Base-by-base conservation (phyloP, 2,113 vertebrate species). In the Hassar affinis region DNA sequence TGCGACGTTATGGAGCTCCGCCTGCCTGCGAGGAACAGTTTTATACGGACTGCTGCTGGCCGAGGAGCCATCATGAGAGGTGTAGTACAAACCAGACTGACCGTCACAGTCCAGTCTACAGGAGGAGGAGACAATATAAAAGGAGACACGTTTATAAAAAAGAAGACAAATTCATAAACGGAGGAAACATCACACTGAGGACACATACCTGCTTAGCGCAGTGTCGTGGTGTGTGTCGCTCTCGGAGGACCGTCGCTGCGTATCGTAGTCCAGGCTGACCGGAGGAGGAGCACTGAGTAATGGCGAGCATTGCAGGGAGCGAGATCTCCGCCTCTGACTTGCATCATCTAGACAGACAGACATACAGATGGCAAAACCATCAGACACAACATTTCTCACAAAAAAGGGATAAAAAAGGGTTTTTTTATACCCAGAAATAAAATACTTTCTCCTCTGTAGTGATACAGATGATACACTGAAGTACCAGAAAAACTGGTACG, bases 11-110 rank as follows among this genome's bases (percentile, higher is more conserved):
- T 94, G 94, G 0, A 95, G 95, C 0, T 96, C 96, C 1, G 87
- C 94, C 1, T 93, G 92, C 69, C 95, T 94, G 85, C 96, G 93
- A 72, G 97, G 95, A 85, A 94, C 91, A 0, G 94, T 95, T 90
- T 95, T 96, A 91, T 96, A 97, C 0, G 97, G 97, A 87, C 97
- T 99, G 93, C 95, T 96, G 89, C 97, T 94, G 20, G 95, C 92
- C 0, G 96, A 97, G 54, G 96, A 95, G 2, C 91, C 92, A 22
- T 97, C 96, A 91, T 95, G 95, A 88, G 77, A 89, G 87, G 11
- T 84, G 88, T 85, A 90, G 87, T 85, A 90, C 84, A 86, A 84
- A 84, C 69, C 89, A 74, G 88, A 83, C 85, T 90, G 88, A 57
- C 90, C 85, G 86, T 92, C 89, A 86, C 85, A 79, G 74, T 82